A percentile compares a stretch with the other conserved stretches of the same genome.
These are phyloP conservation scores for Cetonia aurata DNA, from an alignment of 2,888 invertebrate genomes.

Conservation along the genomic window DNA sequence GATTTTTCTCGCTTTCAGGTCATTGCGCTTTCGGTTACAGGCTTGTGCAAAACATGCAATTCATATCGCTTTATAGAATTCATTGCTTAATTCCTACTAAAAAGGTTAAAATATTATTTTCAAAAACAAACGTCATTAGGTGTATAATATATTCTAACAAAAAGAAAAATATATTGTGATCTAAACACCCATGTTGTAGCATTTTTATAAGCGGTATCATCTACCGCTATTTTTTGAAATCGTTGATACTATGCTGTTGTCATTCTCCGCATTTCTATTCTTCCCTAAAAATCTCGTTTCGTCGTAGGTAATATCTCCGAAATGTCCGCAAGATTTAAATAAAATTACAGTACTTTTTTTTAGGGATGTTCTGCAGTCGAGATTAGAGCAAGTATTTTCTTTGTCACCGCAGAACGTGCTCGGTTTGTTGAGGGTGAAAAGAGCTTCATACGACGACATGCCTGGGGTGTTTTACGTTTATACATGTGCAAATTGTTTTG, in stretches of 20 bases:
- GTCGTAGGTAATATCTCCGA: conserved; percentile 27
- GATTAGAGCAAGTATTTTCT: not conserved
- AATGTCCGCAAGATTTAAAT: conserved; percentile 36
- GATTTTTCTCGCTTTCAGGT: no score
- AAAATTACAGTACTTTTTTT: conserved; percentile 31
- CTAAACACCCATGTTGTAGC: no score
- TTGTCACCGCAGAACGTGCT: conserved; percentile 8
- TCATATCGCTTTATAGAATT: no score
- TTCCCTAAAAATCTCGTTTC: conserved; percentile 2
- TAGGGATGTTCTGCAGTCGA: conserved; percentile 1
- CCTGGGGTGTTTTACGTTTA: not conserved
- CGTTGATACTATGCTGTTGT: conserved; percentile 22
- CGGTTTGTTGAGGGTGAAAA: conserved; percentile 14
- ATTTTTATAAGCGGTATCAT: not conserved
- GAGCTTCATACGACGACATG: no score
- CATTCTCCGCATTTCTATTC: conserved; percentile 11
- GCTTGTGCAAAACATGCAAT: no score
- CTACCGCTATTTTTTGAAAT: not conserved
- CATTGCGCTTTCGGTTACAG: no score
- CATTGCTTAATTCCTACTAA: no score
- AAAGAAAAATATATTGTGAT: no score
- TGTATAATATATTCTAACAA: no score
- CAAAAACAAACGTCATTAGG: no score
- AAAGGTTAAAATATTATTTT: no score
- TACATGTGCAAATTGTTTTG: conserved; percentile 14